Conservation (phyloP, 2,113 vertebrate genomes). For the Kryptolebias marmoratus region DNA sequence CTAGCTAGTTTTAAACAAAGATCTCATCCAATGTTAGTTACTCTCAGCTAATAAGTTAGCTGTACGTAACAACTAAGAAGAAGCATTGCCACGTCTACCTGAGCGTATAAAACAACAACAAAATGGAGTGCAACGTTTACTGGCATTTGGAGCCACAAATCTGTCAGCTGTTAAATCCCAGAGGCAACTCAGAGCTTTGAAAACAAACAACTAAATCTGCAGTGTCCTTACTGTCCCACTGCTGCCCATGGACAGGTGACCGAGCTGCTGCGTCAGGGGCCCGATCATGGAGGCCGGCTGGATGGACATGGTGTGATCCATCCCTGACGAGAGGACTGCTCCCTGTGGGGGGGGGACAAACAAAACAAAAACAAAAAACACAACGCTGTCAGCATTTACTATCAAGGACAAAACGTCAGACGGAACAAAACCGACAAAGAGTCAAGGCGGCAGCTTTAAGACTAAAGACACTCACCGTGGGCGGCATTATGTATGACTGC, state of each 20-base stretch:
- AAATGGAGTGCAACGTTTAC: background rate
- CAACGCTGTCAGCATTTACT: background rate
- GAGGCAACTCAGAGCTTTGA: background rate
- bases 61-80: too few relatives aligned
- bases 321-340: conserved; percentile 86
- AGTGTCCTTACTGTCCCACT: conserved; percentile 84
- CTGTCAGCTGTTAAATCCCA: background rate
- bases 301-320: conserved; percentile 90
- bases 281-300: conserved; percentile 90
- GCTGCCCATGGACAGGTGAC: conserved; percentile 89
- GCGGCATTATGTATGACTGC: conserved; percentile 92
- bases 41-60: too few relatives aligned
- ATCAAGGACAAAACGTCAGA: background rate
- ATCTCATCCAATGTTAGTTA: too few relatives aligned
- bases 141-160: background rate
- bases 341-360: conserved; percentile 73
- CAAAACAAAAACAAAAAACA: background rate
- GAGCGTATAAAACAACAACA: too few relatives aligned
- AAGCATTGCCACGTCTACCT: too few relatives aligned
- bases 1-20: too few relatives aligned
- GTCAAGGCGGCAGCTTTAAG: background rate
- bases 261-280: conserved; percentile 89
- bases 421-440: background rate
- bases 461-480: conserved; percentile 83
- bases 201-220: background rate